Conservation (phyloP, 2,888 invertebrate genomes). For the Tuta absoluta region DNA sequence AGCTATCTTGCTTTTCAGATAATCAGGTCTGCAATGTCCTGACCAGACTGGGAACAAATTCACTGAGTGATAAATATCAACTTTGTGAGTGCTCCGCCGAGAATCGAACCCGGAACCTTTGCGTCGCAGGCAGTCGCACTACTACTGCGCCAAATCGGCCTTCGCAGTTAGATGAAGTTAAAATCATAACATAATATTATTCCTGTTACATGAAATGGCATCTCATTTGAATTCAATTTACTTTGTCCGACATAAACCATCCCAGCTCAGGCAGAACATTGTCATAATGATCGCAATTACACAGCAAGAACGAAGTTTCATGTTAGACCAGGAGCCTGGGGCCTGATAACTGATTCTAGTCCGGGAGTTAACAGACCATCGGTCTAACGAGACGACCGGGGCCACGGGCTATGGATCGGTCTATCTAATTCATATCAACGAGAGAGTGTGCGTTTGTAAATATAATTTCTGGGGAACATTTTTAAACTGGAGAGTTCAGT, state of each 20-base stretch:
- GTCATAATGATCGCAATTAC: conserved; percentile 13
- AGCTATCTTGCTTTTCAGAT: no score
- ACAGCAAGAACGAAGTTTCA: conserved; percentile 3
- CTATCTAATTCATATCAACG: conserved; percentile 36
- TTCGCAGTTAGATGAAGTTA: no score
- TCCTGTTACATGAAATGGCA: no score
- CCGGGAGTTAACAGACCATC: conserved; percentile 31
- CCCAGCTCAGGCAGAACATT: neutral
- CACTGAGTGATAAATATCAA: no score
- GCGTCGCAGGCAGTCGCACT: no score
- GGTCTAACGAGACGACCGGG: conserved; percentile 36
- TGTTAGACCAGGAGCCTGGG: conserved; percentile 16
- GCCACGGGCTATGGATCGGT: conserved; percentile 35
- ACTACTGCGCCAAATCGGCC: no score
- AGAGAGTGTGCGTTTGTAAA: conserved; percentile 32
- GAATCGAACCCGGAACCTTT: no score
- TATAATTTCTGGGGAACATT: conserved; percentile 18
- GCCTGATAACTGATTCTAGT: conserved; percentile 24
- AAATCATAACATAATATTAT: neutral
- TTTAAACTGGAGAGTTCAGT: neutral
- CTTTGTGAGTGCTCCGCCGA: no score
- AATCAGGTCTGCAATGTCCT: no score
- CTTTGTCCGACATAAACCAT: neutral
- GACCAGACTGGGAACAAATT: no score
- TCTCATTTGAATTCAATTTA: neutral